A percentile compares a stretch with the other conserved stretches of the same genome.
Evolutionary conservation across 2,113 vertebrate genomes (phyloP).

Genomic region (Cricetomys ansorgei): DNA sequence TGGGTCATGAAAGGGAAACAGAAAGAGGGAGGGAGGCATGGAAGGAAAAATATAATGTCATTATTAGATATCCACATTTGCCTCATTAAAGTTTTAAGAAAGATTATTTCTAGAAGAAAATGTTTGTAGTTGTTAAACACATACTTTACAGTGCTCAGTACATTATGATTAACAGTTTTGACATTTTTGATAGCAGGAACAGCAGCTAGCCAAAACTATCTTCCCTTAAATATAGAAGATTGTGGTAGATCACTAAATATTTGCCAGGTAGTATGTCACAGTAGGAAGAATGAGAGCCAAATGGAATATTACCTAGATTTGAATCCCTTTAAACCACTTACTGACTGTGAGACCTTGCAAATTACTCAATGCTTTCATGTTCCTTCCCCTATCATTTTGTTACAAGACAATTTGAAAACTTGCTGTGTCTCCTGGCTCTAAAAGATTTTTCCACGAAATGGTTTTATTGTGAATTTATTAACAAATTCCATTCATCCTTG

Average conservation of each 20-base stretch:
- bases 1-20: fast-evolving
- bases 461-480: conserved; percentile 10
- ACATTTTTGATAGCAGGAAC: neutral
- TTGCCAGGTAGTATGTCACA: neutral
- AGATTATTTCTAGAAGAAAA: neutral
- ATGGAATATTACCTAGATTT: neutral
- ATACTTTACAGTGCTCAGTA: neutral
- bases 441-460: neutral
- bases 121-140: neutral
- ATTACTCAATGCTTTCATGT: neutral
- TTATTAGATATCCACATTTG: neutral
- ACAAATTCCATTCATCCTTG: neutral
- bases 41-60: neutral
- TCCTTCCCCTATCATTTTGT: neutral
- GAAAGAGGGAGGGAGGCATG: fast-evolving
- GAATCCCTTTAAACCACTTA: neutral
- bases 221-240: neutral
- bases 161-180: neutral
- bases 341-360: neutral
- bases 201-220: neutral
- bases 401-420: neutral
- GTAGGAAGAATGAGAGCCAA: neutral
- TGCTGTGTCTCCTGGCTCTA: neutral
- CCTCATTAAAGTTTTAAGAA: neutral
- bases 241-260: neutral